Base-by-base conservation (phyloP, 2,888 invertebrate genomes). In the Notodonta ziczac region DNA sequence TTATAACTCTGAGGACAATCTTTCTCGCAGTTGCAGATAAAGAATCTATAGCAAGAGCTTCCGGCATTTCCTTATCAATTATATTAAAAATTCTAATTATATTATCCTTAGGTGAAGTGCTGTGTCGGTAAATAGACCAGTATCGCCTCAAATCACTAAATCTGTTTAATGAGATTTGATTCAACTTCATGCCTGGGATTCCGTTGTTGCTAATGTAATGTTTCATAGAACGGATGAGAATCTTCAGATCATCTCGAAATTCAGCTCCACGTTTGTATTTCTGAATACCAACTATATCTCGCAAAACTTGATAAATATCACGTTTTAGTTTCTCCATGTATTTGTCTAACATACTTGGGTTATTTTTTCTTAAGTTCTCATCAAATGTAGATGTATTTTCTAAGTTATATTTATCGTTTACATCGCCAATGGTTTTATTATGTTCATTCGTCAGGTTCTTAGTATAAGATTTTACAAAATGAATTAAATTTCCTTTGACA, bases 251-350 rank as follows among this genome's bases (percentile, higher is more conserved):
- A 24, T 79, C 66, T 2, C 85, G 81, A 4, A 88, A 14, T 5
- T 70, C 64, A 0, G 69, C 60, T 13, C 58, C 61, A 53, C 74
- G 66, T 35, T 76, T 70, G 8, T 76, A 44, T 65, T 76, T 82
- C 73, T 85, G 80, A 57, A 90, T 80, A 12, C 56, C 62, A 16
- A 74, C 62, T 13, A 89, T 69, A 63, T 88, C 87, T 71, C 56
- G 80, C 35, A 89, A 72, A 2, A 88, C 85, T 73, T 85, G 83
- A 39, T 81, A 80, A 40, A 90, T 81, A 62, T 90, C 88, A 39
- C 57, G 69, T 80, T 85, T 87, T n/a, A 90, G 65, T 73, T 87
- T 89, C 7, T 68, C 67, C 8, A 83, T 51, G n/a, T 82, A 77
- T 58, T 80, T 82, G 4, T 84, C 74, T 44, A 78, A 54, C 2